phyloP scores from a whole-genome alignment of 2,113 vertebrate genomes.

The cat (Felis catus) region F.catus_Fca126_mat1.0 CM031416.1:148822001-148822500 shows the following conservation, averaged over 20 bases:
- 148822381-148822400: background rate
- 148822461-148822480: rapidly evolving
- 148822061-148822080: background rate
- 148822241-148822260: background rate
- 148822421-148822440: rapidly evolving
- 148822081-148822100: rapidly evolving
- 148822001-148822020: no score
- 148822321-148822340: background rate
- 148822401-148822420: rapidly evolving
- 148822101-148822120: rapidly evolving
- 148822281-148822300: background rate
- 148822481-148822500: rapidly evolving
- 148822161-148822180: background rate
- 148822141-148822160: background rate
- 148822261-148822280: rapidly evolving
- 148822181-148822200: background rate
- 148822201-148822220: rapidly evolving
- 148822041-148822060: background rate
- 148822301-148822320: background rate
- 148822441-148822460: rapidly evolving
- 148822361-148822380: background rate
- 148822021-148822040: no score
- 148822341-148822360: background rate
- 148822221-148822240: background rate
- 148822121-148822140: background rate